Percentiles rank a stretch among this genome's conserved stretches.
These are phyloP conservation scores for Anthophora plumipes DNA, from an alignment of 2,888 invertebrate species.

Conservation along the genomic window DNA sequence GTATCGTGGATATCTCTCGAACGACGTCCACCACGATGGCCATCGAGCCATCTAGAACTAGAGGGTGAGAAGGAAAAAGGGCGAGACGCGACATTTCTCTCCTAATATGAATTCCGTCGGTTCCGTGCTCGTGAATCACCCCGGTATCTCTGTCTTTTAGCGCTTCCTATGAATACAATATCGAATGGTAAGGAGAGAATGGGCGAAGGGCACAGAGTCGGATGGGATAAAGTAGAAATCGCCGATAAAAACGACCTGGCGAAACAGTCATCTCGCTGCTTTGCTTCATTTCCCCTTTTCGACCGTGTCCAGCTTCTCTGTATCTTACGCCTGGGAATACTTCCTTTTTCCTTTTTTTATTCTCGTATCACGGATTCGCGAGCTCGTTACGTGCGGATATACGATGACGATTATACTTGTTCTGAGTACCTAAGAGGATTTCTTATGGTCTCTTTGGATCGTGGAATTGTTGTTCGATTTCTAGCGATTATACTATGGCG, in stretches of 20 bases:
- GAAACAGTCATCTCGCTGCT: slow-evolving; percentile 56
- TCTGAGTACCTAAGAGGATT: neutral
- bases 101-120: slow-evolving; percentile 74
- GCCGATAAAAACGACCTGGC: slow-evolving; percentile 72
- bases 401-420: neutral
- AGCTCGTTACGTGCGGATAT: neutral
- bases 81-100: slow-evolving; percentile 64
- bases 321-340: slow-evolving; percentile 1
- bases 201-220: slow-evolving; percentile 22
- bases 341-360: neutral
- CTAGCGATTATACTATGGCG: neutral
- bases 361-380: neutral
- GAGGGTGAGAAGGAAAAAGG: slow-evolving; percentile 27
- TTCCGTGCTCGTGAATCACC: slow-evolving; percentile 70
- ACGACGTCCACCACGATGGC: slow-evolving; percentile 15
- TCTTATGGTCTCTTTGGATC: neutral
- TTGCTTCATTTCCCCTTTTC: slow-evolving; percentile 50
- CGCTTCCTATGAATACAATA: slow-evolving; percentile 79
- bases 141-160: slow-evolving; percentile 72
- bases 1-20: slow-evolving; percentile 23
- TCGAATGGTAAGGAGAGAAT: slow-evolving; percentile 69
- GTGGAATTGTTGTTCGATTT: neutral
- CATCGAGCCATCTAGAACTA: slow-evolving; percentile 47
- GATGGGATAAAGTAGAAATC: slow-evolving; percentile 69
- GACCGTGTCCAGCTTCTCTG: slow-evolving; percentile 16